Base-by-base conservation (phyloP, 2,888 invertebrate species). In the Leptopilina syphax region DNA sequence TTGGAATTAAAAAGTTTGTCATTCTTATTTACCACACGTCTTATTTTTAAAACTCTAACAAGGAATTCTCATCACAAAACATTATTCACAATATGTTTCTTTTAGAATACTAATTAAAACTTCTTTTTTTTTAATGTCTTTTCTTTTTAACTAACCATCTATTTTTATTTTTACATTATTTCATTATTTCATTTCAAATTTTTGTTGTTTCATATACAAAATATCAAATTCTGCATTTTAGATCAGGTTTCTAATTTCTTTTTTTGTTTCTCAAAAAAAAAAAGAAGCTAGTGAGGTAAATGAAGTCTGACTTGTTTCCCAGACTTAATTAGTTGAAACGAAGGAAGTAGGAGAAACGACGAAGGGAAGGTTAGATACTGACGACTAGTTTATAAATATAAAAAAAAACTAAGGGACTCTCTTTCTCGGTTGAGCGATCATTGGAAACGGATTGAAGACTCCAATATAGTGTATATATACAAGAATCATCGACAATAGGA, bases 401-500 rank as follows among this genome's bases (percentile, higher is more conserved):
- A 60, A 60, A 60, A 60, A 10, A 63, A 63, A 24, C 1, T 9
- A 63, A 63, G 63, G 63, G 63, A 63, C 18, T 63, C 63, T 63
- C 63, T 63, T 63, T 63, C 63, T 63, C 41, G 27, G 41, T 79
- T 76, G 66, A 67, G 66, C 54, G 47, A 77, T 77, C 68, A 70
- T 79, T 77, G 68, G 5, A 79, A 77, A 77, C 77, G 63, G 67
- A 68, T 66, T 76, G n/a, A 65, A 79, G 57, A 73, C 65, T 27
- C 18, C 18, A 18, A 0, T 18, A 18, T 18, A 77, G 24, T n/a
- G 66, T 27, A 65, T 77, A 77, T 60, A 79, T 77, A 63, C 63
- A 24, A 18, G 65, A 76, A 57, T 80, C 50, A 10, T 50, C 81
- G 81, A 87, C 87, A 87, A 87, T 87, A 79, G 85, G 82, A 85